These are phyloP conservation scores for Pandemis cinnamomeana DNA, from an alignment of 2,888 invertebrate genomes.

Conservation along the genomic window DNA sequence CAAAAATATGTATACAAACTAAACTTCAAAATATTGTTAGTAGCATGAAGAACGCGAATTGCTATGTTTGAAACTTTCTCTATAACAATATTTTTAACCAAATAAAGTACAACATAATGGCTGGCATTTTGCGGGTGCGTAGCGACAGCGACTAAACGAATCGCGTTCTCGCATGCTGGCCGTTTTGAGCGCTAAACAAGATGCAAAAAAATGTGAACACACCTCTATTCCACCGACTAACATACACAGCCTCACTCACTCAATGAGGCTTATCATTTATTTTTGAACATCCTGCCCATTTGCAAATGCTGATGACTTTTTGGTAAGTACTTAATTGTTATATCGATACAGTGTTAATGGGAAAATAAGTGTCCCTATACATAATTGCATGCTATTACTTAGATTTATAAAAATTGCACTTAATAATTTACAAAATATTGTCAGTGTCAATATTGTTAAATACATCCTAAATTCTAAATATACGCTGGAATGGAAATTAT, in stretches of 20 bases:
- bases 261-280: not conserved
- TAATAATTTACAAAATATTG: not conserved
- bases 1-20: too few relatives aligned
- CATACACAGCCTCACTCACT: too few relatives aligned
- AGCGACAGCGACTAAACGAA: not conserved
- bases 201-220: not conserved
- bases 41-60: too few relatives aligned
- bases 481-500: not conserved
- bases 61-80: too few relatives aligned
- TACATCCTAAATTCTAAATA: slow-evolving; percentile 1
- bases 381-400: not conserved
- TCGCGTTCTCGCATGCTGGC: not conserved
- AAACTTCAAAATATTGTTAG: too few relatives aligned
- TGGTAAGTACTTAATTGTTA: not conserved
- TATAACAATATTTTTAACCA: too few relatives aligned
- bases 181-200: not conserved
- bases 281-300: not conserved
- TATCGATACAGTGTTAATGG: not conserved
- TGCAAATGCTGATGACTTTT: not conserved
- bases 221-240: not conserved
- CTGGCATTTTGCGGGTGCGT: not conserved
- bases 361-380: not conserved
- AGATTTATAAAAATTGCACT: not conserved
- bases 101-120: too few relatives aligned
- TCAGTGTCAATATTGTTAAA: not conserved